Evolutionary conservation across 2,888 invertebrate genomes (phyloP), one percentile per base, ranked within the genome.

Genomic region (Fragum whitleyi): DNA sequence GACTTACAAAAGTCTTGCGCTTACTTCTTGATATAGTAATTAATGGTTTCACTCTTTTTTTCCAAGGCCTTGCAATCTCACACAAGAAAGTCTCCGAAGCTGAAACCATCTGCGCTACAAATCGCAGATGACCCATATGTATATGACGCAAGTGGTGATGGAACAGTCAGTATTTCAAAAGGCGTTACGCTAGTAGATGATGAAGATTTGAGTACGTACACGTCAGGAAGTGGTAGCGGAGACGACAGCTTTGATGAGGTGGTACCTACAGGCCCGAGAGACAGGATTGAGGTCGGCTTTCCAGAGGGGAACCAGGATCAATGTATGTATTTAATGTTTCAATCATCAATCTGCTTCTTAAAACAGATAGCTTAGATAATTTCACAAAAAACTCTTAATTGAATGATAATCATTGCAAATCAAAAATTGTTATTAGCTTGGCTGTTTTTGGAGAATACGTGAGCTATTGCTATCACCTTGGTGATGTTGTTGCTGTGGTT

Each of bases 151-250:
- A 81, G 84, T 36, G 84, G 81, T 9, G 53, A 29, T 21, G 81
- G 84, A 28, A 81, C 61, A 11, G 65, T 84, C 7, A 77, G 79
- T 69, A 69, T 84, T 9, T 71, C 68, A 6, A 36, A 36, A 16
- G 85, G 82, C 0, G 69, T 77, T n/a, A 85, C 85, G 1, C 71
- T 85, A 0, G 70, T 68, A 5, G 85, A 85, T 55, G 85, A 85
- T 26, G 85, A 85, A 36, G 85, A 85, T 23, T 73, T 82, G 42
- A 75, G 39, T 26, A 21, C 23, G 26, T 53, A 67, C 21, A 28
- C 28, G 32, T 80, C 79, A 2, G 81, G 81, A 0, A 82, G 81
- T 42, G 85, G 85, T 6, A 85, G 85, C 36, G 85, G 85, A 3
- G 57, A 57, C 1, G 74, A 70, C 11, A 68, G 59, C 6, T 51